Base-by-base conservation (phyloP, 2,113 vertebrate genomes). In the Suricata suricatta region DNA sequence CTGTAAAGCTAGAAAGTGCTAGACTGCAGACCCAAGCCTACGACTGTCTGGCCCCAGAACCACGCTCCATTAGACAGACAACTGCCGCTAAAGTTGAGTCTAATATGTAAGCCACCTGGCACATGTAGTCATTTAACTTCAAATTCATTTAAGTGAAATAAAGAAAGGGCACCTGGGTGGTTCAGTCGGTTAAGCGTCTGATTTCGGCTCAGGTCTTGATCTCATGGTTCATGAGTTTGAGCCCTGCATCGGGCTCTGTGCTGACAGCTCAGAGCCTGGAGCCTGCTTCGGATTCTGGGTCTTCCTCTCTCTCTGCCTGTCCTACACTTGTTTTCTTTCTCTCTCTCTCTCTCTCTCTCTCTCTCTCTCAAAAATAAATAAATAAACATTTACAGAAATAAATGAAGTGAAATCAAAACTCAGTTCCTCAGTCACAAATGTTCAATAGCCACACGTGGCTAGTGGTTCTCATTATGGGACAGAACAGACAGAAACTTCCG, bases 351-450 rank as follows among this genome's bases (percentile, higher is more conserved):
- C 7, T 60, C 21, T 57, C 17, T 57, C 57, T 60, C 21, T 60
- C 21, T 23, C 7, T 60, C 21, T 57, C 17, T 60, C 57, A 60
- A 60, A 60, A 60, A 60, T 60, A 21, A 60, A 60, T 60, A 21
- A 23, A 60, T 60, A 60, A 60, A 60, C 57, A 60, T 60, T 60
- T 60, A 8, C 7, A 60, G 23, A 60, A 23, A 60, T 31, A 57
- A 82, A 33, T 93, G 13, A 88, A 90, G 84, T 93, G 31, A 83
- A 93, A 92, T 77, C 17, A 77, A 92, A 81, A 41, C 23, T 50
- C 38, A 69, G 15, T 50, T 92, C 35, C 16, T 93, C 9, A 76
- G 60, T 83, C 10, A 52, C 19, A 81, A 72, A 72, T 35, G 25
- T 29, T 82, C 86, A 84, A 23, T 68, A 66, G 41, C 19, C 41